Conservation (phyloP, 2,113 vertebrate species). For the Sminthopsis crassicaudata region DNA sequence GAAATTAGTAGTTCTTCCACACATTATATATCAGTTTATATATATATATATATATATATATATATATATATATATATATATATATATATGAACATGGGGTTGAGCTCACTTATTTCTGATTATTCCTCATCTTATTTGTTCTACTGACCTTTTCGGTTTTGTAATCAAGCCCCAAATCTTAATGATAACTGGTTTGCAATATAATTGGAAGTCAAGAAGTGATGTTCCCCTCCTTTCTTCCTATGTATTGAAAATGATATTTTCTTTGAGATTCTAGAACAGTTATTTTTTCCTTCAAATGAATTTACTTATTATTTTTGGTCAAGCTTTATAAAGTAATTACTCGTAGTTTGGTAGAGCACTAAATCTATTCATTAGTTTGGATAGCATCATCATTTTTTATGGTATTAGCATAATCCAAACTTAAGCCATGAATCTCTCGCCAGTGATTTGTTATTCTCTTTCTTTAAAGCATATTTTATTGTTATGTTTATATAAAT, state of each 20-base stretch:
- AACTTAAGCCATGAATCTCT: background rate
- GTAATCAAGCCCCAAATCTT: background rate
- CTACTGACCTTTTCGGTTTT: background rate
- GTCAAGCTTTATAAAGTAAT: background rate
- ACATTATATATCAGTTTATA: background rate
- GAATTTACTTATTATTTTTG: background rate
- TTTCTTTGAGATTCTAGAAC: background rate
- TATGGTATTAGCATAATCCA: background rate
- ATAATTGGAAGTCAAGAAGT: background rate
- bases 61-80: too few relatives aligned
- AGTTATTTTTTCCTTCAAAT: background rate
- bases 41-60: too few relatives aligned
- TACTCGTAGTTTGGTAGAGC: background rate
- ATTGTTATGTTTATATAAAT: background rate
- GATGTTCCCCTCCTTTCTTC: background rate
- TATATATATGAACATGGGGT: background rate
- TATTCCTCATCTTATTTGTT: background rate
- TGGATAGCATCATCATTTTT: background rate
- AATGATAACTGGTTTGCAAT: background rate
- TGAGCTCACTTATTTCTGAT: background rate
- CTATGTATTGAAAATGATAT: background rate
- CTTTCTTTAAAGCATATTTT: background rate
- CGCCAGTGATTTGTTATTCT: background rate
- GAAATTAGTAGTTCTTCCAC: background rate
- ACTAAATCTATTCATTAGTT: background rate